phyloP scores from a whole-genome alignment of 2,888 invertebrate genomes.

The Diadromus collaris region DNA sequence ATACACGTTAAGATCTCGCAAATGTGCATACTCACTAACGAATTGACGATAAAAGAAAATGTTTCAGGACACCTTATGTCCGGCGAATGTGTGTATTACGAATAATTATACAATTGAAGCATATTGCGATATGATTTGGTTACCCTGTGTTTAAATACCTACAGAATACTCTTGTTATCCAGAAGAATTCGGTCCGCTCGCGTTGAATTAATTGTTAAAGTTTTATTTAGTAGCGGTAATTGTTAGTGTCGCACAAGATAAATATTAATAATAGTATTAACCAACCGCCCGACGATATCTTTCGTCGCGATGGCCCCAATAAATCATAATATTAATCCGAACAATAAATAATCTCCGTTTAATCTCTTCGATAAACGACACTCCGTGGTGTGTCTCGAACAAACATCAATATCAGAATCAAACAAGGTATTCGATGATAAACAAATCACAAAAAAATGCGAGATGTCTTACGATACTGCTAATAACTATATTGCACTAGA shows the following conservation, averaged over 20 bases:
- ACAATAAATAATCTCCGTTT: conserved; percentile 47
- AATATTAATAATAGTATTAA: conserved; percentile 45
- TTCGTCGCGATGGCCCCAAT: conserved; percentile 25
- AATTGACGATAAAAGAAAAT: conserved; percentile 21
- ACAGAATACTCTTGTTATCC: conserved; percentile 68
- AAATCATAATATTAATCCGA: conserved; percentile 34
- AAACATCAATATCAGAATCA: conserved; percentile 32
- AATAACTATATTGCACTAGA: conserved; percentile 78
- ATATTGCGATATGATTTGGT: conserved; percentile 76
- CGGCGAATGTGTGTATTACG: conserved; percentile 59
- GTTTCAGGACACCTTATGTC: conserved; percentile 51
- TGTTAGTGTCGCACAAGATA: conserved; percentile 49
- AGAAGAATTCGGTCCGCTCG: conserved; percentile 58
- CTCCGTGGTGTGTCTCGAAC: conserved; percentile 53
- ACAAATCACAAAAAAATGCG: conserved; percentile 56
- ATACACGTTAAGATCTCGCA: not conserved
- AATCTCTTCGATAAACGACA: conserved; percentile 33
- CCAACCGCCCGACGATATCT: conserved; percentile 41
- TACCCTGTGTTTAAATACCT: conserved; percentile 76
- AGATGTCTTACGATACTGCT: conserved; percentile 63
- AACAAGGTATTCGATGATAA: conserved; percentile 58
- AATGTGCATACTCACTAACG: conserved; percentile 22
- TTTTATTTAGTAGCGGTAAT: conserved; percentile 33
- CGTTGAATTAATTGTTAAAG: conserved; percentile 20
- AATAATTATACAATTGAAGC: conserved; percentile 71